Percentiles rank a stretch among this genome's conserved stretches.
Evolutionary conservation across 2,797 vertebrate genomes (phyloP).

Genomic region (Serranus cabrilla): DNA sequence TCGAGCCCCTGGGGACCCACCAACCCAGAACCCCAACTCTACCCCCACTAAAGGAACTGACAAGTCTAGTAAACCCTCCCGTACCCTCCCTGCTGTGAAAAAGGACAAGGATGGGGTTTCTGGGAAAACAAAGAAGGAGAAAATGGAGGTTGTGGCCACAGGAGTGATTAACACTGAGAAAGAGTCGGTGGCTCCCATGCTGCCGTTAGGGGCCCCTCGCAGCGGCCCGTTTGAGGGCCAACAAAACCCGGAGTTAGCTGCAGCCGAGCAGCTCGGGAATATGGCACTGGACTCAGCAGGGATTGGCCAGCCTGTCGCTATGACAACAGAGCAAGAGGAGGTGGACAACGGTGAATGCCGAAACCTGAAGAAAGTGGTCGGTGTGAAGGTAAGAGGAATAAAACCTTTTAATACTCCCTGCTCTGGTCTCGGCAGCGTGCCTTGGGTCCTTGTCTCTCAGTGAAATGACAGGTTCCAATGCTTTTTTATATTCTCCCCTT

Average conservation of each 20-base stretch:
- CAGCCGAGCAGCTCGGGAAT: slow-evolving; percentile 90
- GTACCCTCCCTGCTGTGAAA: slow-evolving; percentile 89
- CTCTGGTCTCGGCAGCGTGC: neutral
- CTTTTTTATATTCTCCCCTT: neutral
- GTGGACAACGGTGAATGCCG: slow-evolving; percentile 90
- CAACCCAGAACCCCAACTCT: slow-evolving; percentile 79
- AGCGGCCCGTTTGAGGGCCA: slow-evolving; percentile 88
- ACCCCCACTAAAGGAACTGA: slow-evolving; percentile 88
- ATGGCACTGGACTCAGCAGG: slow-evolving; percentile 90
- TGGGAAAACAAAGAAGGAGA: slow-evolving; percentile 96
- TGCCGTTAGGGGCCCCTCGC: slow-evolving; percentile 83
- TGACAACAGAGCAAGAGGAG: slow-evolving; percentile 92
- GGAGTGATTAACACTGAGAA: slow-evolving; percentile 85
- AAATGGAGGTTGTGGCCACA: slow-evolving; percentile 83
- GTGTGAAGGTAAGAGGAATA: slow-evolving; percentile 92
- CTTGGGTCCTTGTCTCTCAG: neutral
- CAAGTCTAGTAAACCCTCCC: slow-evolving; percentile 91
- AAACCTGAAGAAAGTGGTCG: slow-evolving; percentile 90
- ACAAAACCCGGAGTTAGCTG: slow-evolving; percentile 84
- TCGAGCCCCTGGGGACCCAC: slow-evolving; percentile 86
- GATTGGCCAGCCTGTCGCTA: slow-evolving; percentile 88
- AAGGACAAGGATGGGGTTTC: slow-evolving; percentile 93
- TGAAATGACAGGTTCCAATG: too few species aligned
- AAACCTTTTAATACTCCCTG: neutral
- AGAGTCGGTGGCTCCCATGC: slow-evolving; percentile 83